Evolutionary conservation across 2,113 vertebrate genomes (phyloP).

Genomic region (Eurystomus gularis): DNA sequence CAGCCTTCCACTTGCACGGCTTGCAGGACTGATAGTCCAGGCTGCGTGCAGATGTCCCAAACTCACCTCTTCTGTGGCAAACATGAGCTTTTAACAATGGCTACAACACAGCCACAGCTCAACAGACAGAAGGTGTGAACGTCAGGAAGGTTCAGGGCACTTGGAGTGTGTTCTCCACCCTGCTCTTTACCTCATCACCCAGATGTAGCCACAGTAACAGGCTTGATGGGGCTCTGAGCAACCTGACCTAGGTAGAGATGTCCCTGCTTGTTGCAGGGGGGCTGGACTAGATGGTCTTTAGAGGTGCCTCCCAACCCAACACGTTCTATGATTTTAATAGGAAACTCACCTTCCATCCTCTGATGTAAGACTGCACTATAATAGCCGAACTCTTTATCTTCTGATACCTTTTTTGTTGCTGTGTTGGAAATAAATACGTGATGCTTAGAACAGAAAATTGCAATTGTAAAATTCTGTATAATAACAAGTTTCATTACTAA

Average conservation of each 20-base stretch:
- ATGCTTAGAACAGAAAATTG: not conserved
- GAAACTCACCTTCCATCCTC: slow-evolving; percentile 94
- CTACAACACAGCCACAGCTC: not conserved
- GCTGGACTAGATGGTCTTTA: too few relatives aligned
- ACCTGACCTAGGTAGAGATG: too few relatives aligned
- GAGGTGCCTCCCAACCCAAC: too few relatives aligned
- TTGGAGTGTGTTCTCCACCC: not conserved
- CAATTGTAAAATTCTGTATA: not conserved
- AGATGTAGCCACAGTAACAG: too few relatives aligned
- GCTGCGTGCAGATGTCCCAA: not conserved
- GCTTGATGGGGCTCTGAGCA: too few relatives aligned
- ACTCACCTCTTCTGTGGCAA: not conserved
- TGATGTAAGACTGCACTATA: slow-evolving; percentile 90
- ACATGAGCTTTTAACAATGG: accelerated
- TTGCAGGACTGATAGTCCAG: not conserved
- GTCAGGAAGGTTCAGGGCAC: not conserved
- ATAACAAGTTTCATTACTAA: not conserved
- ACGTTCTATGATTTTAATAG: too few relatives aligned
- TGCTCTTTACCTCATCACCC: not conserved
- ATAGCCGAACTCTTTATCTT: slow-evolving; percentile 86
- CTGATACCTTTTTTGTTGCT: slow-evolving; percentile 95
- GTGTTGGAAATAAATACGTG: not conserved
- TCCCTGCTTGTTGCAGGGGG: too few relatives aligned
- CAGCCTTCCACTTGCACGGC: accelerated
- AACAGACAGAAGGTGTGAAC: not conserved